phyloP scores from a whole-genome alignment of 1,140 invertebrate species.

The Aradophagus sp. region DNA sequence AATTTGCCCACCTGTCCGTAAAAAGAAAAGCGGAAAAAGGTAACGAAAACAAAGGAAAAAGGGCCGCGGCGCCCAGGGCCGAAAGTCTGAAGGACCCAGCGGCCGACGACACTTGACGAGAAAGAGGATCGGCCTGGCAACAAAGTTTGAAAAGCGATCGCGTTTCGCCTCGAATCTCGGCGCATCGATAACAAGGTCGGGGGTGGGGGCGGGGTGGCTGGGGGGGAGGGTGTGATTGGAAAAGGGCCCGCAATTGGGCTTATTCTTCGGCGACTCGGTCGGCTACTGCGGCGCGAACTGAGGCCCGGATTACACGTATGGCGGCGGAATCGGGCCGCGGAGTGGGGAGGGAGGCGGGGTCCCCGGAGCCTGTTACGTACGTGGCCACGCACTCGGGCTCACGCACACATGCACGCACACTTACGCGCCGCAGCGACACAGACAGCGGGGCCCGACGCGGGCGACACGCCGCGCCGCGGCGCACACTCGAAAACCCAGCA shows the following conservation, averaged over 20 bases:
- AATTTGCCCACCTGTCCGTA: no score
- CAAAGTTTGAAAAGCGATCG: conserved; percentile 15
- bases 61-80: no score
- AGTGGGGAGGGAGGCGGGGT: conserved; percentile 68
- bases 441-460: conserved; percentile 25
- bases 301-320: conserved; percentile 63
- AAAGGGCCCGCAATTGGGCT: conserved; percentile 33
- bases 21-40: no score
- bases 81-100: no score
- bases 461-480: conserved; percentile 32
- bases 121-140: conserved; percentile 7
- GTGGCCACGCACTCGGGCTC: conserved; percentile 58
- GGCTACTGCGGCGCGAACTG: conserved; percentile 38
- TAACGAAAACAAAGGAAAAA: no score
- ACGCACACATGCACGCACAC: conserved; percentile 38
- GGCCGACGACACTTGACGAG: no score
- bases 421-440: conserved; percentile 1
- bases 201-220: conserved; percentile 22
- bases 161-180: conserved; percentile 22
- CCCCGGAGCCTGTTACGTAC: conserved; percentile 50
- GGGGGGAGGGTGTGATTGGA: conserved; percentile 23
- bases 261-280: no score
- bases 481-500: conserved; percentile 40
- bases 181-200: conserved; percentile 19
- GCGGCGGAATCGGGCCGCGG: conserved; percentile 53